Evolutionary conservation across 2,797 vertebrate genomes (phyloP), one percentile per base, ranked within the genome.

Genomic region (Liasis olivaceus): DNA sequence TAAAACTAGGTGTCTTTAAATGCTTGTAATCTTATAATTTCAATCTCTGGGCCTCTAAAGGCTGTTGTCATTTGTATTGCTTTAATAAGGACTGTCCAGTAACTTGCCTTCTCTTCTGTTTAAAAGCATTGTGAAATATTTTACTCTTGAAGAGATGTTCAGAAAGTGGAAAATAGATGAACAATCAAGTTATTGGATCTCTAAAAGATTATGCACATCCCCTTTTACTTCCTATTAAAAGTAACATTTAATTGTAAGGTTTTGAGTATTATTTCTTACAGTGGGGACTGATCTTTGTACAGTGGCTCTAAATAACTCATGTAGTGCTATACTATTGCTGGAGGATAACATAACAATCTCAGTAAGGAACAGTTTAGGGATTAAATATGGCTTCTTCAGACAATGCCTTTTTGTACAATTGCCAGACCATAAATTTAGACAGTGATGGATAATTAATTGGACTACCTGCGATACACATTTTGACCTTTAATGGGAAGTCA

Each of bases 181-280:
- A 90, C 94, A 96, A 81, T 96, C 92, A 97, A 91, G 93, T 93
- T 96, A 96, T 91, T 95, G 92, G 85, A 90, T 94, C 62, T 63
- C 93, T 94, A 92, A 96, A 54, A 91, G 11, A 95, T 92, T 87
- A 93, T 90, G 64, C 72, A 92, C 2, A 89, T 24, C 0, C 77
- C 36, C 42, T 88, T 93, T 87, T 93, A 90, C 85, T 93, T 94
- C 93, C 63, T 97, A 89, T 96, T 96, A 95, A 97, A 97, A 96
- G 95, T 96, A 96, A 97, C 88, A 89, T 96, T 94, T 95, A 93
- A 31, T 97, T 96, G 88, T 72, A 95, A 90, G 96, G 93, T 95
- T 96, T 96, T 93, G 63, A 93, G 91, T 96, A 92, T 96, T 96
- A 85, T 26, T 93, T 95, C 92, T 93, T 94, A 77, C 60, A 90